phyloP scores from a whole-genome alignment of 2,113 vertebrate genomes.

The Narcine bancroftii region DNA sequence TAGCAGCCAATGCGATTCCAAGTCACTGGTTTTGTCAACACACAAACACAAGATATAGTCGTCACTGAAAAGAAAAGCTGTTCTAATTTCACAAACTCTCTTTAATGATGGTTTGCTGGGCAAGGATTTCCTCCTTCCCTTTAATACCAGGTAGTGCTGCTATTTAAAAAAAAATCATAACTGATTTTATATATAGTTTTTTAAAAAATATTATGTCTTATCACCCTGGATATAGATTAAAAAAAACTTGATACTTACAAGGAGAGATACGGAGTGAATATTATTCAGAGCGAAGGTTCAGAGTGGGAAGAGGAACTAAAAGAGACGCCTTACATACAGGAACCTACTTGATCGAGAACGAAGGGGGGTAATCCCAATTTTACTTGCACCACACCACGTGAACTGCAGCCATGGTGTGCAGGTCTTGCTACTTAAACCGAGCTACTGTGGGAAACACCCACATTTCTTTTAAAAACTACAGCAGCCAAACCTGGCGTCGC shows the following conservation, averaged over 20 bases:
- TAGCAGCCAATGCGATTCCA: constrained; percentile 22
- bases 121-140: not conserved
- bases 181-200: not conserved
- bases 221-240: not conserved
- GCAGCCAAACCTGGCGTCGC: not conserved
- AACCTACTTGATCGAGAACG: not conserved
- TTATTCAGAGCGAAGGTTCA: too few relatives aligned
- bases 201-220: not conserved
- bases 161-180: not conserved
- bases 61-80: not conserved
- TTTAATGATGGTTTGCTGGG: not conserved
- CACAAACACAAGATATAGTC: constrained; percentile 23
- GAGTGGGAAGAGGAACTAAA: not conserved
- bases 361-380: too few relatives aligned
- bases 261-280: not conserved
- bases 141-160: not conserved
- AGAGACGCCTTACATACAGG: not conserved
- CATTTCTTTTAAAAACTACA: not conserved
- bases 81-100: not conserved
- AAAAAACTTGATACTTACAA: not conserved
- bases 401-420: not conserved
- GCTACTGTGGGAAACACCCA: not conserved
- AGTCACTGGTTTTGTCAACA: constrained; percentile 20
- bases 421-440: not conserved
- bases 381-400: not conserved